phyloP scores from a whole-genome alignment of 2,888 invertebrate genomes.

The Eupeodes luniger region DNA sequence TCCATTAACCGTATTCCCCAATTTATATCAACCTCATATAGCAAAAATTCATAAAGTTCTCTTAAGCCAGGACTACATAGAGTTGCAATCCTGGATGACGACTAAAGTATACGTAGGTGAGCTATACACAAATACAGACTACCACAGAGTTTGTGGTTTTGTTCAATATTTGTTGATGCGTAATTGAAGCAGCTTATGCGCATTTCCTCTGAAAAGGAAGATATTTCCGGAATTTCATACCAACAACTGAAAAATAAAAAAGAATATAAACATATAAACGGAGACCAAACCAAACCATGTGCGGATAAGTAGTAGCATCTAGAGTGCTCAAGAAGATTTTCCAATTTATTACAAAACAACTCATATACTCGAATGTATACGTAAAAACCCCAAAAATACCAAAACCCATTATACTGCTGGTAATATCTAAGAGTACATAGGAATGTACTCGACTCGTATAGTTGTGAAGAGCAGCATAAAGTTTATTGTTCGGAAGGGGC shows the following conservation, averaged over 20 bases:
- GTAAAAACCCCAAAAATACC: conserved; percentile 1
- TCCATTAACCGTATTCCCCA: not conserved
- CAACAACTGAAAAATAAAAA: not conserved
- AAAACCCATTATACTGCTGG: not conserved
- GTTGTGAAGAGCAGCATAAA: not conserved
- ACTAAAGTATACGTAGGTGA: not conserved
- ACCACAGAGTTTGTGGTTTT: conserved; percentile 23
- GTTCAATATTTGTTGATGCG: conserved; percentile 43
- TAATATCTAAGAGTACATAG: not conserved
- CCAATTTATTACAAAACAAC: conserved; percentile 27
- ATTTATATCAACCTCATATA: too few relatives aligned
- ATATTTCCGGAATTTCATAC: conserved; percentile 12
- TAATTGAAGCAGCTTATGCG: conserved; percentile 40
- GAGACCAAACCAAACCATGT: not conserved
- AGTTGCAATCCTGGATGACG: conserved; percentile 3
- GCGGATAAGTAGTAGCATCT: conserved; percentile 2
- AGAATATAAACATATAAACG: not conserved
- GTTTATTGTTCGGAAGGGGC: conserved; percentile 1
- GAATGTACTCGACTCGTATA: too few relatives aligned
- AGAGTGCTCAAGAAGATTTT: conserved; percentile 18
- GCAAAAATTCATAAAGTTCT: not conserved
- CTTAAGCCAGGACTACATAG: not conserved
- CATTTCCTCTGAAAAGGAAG: conserved; percentile 10
- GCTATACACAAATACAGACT: too few relatives aligned
- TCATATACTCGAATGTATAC: not conserved